Evolutionary conservation across 2,797 vertebrate species (phyloP).

Genomic region (Galaxias olidus): DNA sequence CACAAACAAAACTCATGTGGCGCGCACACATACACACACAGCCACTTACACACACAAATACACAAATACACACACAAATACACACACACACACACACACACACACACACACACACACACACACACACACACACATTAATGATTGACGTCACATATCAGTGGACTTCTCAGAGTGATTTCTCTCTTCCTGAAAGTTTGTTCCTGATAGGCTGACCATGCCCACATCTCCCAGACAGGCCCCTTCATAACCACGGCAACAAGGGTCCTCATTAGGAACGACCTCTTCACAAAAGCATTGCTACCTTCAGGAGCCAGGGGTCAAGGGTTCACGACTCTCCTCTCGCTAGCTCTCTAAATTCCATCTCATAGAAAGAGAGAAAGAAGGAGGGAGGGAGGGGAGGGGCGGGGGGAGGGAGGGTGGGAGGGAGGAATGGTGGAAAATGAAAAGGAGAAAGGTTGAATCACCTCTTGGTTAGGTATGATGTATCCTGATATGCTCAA

Average conservation of each 20-base stretch:
- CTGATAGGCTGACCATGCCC: slow-evolving; percentile 9
- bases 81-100: slow-evolving; percentile 5
- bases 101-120: slow-evolving; percentile 9
- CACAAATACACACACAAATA: slow-evolving; percentile 23
- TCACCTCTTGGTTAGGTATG: background rate
- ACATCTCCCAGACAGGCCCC: slow-evolving; percentile 52
- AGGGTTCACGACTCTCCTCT: slow-evolving; percentile 59
- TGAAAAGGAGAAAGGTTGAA: slow-evolving; percentile 8
- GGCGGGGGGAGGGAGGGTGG: background rate
- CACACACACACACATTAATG: background rate
- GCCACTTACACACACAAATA: slow-evolving; percentile 29
- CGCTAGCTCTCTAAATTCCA: slow-evolving; percentile 56
- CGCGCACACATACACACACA: slow-evolving; percentile 20
- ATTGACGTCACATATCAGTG: no score
- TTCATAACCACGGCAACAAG: slow-evolving; percentile 50
- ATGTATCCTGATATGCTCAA: no score
- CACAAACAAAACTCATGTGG: background rate
- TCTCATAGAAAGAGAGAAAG: slow-evolving; percentile 8
- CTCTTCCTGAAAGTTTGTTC: no score
- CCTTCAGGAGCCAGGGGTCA: slow-evolving; percentile 55
- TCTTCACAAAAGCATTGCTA: slow-evolving; percentile 69
- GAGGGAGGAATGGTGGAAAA: background rate
- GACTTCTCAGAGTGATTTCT: no score
- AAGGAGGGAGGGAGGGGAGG: slow-evolving; percentile 7
- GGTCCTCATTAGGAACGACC: slow-evolving; percentile 74